These are phyloP conservation scores for Sericinus montela DNA, from an alignment of 2,888 invertebrate genomes.

Conservation along the genomic window DNA sequence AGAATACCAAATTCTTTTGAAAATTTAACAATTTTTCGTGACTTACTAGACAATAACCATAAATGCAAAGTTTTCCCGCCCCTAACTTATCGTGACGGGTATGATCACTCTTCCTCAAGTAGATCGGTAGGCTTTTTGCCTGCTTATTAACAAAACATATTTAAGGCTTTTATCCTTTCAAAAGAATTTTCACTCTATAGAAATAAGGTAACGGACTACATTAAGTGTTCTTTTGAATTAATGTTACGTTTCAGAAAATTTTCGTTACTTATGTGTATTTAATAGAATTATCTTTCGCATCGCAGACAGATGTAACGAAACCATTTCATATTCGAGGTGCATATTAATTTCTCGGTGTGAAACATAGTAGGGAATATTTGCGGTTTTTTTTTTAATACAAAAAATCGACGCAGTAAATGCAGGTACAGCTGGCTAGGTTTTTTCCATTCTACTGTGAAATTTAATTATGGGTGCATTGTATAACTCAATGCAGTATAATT, in stretches of 20 bases:
- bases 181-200: conserved; percentile 19
- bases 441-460: conserved; percentile 6
- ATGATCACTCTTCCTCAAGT: conserved; percentile 17
- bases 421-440: neutral
- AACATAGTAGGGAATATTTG: too few species aligned
- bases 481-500: conserved; percentile 9
- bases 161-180: conserved; percentile 16
- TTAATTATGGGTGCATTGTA: conserved; percentile 17
- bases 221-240: conserved; percentile 19
- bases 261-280: conserved; percentile 5
- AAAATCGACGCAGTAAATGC: neutral
- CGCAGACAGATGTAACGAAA: neutral
- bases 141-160: conserved; percentile 20
- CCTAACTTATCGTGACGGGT: conserved; percentile 6
- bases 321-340: neutral
- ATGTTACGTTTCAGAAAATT: conserved; percentile 3
- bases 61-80: conserved; percentile 7
- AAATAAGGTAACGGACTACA: conserved; percentile 17
- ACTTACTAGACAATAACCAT: neutral
- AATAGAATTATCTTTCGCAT: conserved; percentile 3
- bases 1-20: too few species aligned
- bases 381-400: too few species aligned
- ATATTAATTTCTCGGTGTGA: too few species aligned
- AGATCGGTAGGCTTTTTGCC: conserved; percentile 15
- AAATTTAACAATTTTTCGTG: too few species aligned